Percentiles rank a stretch among this genome's conserved stretches.
Conservation (phyloP, 2,888 invertebrate genomes). For the Caenorhabditis virilis region DNA sequence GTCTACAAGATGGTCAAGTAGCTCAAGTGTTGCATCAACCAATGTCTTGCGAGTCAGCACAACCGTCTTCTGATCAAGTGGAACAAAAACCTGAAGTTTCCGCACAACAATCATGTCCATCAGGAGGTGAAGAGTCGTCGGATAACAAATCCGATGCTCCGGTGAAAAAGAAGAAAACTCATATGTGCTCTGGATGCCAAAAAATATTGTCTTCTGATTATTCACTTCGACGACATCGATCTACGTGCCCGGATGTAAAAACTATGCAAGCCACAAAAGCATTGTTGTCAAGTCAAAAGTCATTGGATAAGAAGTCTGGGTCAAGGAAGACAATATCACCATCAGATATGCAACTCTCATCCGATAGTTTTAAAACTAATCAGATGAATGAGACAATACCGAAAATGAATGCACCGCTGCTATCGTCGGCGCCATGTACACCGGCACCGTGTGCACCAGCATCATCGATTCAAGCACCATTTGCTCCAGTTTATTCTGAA, state of each 20-base stretch:
- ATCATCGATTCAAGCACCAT: no score
- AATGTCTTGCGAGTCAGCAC: background rate
- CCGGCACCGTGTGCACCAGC: background rate
- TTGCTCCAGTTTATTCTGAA: no score
- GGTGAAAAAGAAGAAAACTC: conserved; percentile 8
- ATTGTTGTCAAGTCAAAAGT: background rate
- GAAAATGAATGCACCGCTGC: no score
- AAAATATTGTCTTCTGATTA: conserved; percentile 23
- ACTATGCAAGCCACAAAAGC: conserved; percentile 1
- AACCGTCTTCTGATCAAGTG: background rate
- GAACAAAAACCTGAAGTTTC: no score
- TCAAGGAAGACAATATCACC: background rate
- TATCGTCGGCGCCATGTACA: background rate
- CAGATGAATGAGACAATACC: no score
- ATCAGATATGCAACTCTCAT: no score
- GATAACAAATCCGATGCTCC: background rate
- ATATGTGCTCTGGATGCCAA: conserved; percentile 18
- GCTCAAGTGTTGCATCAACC: no score
- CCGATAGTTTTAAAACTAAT: no score
- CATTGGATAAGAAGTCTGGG: background rate
- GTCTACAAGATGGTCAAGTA: no score
- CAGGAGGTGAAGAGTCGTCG: no score
- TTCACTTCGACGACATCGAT: conserved; percentile 31
- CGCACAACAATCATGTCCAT: conserved; percentile 2
- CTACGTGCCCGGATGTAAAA: conserved; percentile 10